phyloP scores from a whole-genome alignment of 1,140 invertebrate genomes.

The Anthonomus grandis region DNA sequence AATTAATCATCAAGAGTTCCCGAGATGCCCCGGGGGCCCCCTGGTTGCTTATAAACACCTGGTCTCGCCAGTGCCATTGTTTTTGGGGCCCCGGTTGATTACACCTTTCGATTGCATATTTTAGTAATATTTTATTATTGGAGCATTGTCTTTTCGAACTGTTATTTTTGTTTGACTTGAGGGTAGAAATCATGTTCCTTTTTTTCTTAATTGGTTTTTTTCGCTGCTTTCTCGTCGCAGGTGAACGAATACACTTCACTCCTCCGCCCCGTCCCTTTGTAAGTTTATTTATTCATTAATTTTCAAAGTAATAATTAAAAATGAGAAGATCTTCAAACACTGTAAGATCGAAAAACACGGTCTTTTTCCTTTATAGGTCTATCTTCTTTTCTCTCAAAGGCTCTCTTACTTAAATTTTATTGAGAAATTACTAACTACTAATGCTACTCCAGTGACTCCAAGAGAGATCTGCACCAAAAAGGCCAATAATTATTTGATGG shows the following conservation, averaged over 20 bases:
- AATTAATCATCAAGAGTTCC: slow-evolving; percentile 32
- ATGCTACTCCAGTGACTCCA: no score
- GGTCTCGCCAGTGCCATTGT: slow-evolving; percentile 31
- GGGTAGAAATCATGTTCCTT: slow-evolving; percentile 3
- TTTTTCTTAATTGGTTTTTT: neutral
- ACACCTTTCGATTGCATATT: slow-evolving; percentile 32
- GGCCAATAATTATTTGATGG: no score
- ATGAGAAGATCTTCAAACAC: neutral
- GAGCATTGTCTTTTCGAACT: slow-evolving; percentile 19
- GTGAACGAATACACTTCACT: no score
- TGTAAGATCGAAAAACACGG: neutral
- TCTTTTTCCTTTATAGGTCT: neutral
- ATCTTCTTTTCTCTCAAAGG: no score
- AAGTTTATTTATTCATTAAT: neutral
- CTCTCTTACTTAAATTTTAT: no score
- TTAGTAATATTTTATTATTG: slow-evolving; percentile 25
- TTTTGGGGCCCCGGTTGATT: slow-evolving; percentile 27
- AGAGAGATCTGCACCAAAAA: no score
- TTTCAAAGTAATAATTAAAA: neutral
- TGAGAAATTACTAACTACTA: no score
- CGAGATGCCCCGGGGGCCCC: slow-evolving; percentile 10
- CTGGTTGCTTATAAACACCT: slow-evolving; percentile 30
- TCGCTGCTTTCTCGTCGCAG: no score
- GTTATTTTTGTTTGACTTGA: slow-evolving; percentile 10
- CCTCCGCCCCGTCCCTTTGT: no score